Evolutionary conservation across 2,797 vertebrate species (phyloP).

Genomic region (Alauda arvensis): DNA sequence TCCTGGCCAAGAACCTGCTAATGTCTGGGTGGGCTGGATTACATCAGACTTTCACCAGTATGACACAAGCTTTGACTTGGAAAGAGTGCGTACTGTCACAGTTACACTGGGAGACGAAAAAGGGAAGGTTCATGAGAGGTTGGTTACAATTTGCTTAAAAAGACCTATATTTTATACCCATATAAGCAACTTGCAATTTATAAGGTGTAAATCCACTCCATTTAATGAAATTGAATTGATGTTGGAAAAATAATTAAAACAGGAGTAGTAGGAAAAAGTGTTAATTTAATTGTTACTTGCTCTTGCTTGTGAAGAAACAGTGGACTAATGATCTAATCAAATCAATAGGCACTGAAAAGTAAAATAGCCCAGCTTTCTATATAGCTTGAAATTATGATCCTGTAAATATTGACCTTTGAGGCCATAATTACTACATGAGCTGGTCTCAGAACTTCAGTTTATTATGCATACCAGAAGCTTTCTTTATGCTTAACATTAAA

Average conservation of each 20-base stretch:
- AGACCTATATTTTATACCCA: neutral
- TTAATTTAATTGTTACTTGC: neutral
- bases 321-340: neutral
- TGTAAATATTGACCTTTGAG: neutral
- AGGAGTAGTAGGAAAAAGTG: neutral
- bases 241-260: neutral
- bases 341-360: neutral
- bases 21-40: conserved; percentile 96
- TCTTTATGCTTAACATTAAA: neutral
- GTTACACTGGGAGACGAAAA: conserved; percentile 96
- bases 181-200: neutral
- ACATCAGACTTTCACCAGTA: conserved; percentile 95
- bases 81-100: conserved; percentile 88
- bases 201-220: neutral
- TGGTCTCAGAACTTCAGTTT: neutral
- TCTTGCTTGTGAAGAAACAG: neutral
- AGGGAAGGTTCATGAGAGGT: conserved; percentile 97
- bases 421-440: neutral
- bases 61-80: conserved; percentile 86
- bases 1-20: conserved; percentile 91
- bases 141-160: conserved; percentile 42
- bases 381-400: neutral
- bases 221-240: neutral
- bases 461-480: neutral
- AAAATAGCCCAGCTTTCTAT: neutral